Evolutionary conservation across 2,888 invertebrate genomes (phyloP).

Genomic region (Ochropleura leucogaster): DNA sequence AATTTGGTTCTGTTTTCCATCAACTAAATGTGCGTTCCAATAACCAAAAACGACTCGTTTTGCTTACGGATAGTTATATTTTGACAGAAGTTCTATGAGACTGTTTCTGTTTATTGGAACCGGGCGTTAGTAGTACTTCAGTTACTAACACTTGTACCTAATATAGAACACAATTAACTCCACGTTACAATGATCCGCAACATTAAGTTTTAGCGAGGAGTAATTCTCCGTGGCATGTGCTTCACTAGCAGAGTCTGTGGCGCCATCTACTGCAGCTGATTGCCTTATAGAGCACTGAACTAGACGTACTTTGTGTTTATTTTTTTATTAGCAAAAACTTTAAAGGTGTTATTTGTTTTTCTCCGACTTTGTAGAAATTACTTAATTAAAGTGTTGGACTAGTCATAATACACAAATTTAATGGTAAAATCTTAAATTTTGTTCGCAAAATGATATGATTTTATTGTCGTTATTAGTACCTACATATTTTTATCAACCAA

Average conservation of each 20-base stretch:
- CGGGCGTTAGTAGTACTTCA: not conserved
- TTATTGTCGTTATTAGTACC: not conserved
- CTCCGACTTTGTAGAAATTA: not conserved
- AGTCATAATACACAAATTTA: not conserved
- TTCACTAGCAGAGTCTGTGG: slow-evolving; percentile 20
- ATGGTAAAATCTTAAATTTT: not conserved
- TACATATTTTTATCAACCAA: not conserved
- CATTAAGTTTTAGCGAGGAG: slow-evolving; percentile 9
- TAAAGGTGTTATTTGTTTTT: not conserved
- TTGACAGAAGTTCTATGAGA: too few species aligned
- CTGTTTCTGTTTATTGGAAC: too few species aligned
- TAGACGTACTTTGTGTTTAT: slow-evolving; percentile 16
- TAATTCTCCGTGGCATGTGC: slow-evolving; percentile 23
- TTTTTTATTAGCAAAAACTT: slow-evolving; percentile 11
- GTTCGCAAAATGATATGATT: not conserved
- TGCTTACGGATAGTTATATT: too few species aligned
- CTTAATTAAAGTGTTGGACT: not conserved
- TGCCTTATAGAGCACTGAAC: slow-evolving; percentile 46
- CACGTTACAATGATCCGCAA: not conserved
- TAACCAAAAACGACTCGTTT: too few species aligned
- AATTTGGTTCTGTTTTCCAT: not conserved
- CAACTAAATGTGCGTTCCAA: too few species aligned
- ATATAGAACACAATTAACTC: slow-evolving; percentile 20
- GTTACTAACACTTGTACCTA: not conserved
- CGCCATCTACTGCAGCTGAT: slow-evolving; percentile 37